These are phyloP conservation scores for Volucella bombylans DNA, from an alignment of 2,888 invertebrate species.

Conservation along the genomic window DNA sequence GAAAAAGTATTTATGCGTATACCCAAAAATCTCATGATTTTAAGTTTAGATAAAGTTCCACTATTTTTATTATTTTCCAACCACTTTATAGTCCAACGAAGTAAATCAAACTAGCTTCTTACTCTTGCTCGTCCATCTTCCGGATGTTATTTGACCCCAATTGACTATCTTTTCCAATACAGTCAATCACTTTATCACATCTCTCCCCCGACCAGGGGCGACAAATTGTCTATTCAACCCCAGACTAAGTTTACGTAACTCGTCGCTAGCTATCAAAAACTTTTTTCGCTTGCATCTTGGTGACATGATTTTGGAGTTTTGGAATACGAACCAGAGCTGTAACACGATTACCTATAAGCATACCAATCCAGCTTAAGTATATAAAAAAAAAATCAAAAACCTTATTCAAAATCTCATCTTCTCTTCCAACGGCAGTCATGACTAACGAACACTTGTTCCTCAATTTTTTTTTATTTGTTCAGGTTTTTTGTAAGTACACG, in stretches of 20 bases:
- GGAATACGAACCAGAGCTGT: background rate
- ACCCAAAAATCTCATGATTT: too few relatives aligned
- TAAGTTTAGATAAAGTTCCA: too few relatives aligned
- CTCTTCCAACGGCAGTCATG: conserved; percentile 4
- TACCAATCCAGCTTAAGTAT: conserved; percentile 23
- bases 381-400: background rate
- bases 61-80: too few relatives aligned
- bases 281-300: conserved; percentile 36
- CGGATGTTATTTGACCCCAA: conserved; percentile 21
- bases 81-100: too few relatives aligned
- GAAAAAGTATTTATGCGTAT: too few relatives aligned
- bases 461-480: background rate
- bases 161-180: background rate
- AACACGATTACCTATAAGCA: conserved; percentile 29
- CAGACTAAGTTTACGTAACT: conserved; percentile 36
- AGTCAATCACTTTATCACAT: conserved; percentile 52
- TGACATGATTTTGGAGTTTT: background rate
- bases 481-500: conserved; percentile 11
- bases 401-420: conserved; percentile 47
- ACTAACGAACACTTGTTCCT: conserved; percentile 10
- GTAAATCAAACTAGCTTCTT: background rate
- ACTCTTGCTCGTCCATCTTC: background rate
- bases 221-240: conserved; percentile 44
- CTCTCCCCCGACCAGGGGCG: conserved; percentile 37
- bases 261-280: conserved; percentile 8